Evolutionary conservation across 2,113 vertebrate species (phyloP).

Genomic region (Pituophis catenifer): DNA sequence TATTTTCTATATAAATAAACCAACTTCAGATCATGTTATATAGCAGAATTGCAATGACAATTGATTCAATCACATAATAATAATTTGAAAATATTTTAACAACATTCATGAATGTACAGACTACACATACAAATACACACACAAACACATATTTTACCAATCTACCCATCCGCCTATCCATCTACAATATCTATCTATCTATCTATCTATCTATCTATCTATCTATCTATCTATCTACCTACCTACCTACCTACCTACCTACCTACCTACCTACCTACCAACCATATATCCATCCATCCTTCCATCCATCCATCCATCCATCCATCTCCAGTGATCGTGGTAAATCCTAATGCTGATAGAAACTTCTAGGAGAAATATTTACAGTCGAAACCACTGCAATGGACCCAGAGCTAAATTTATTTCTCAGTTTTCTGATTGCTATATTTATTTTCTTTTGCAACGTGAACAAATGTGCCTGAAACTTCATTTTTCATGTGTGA

Average conservation of each 20-base stretch:
- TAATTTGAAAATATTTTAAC: neutral
- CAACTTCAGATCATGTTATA: neutral
- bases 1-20: neutral
- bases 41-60: neutral
- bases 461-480: neutral
- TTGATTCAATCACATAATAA: neutral
- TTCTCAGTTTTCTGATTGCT: neutral
- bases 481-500: constrained; percentile 6
- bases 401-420: neutral
- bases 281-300: no score
- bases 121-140: neutral
- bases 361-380: neutral
- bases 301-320: neutral
- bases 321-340: neutral
- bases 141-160: neutral
- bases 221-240: neutral
- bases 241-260: accelerated
- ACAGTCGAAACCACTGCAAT: neutral
- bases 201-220: neutral
- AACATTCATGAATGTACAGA: neutral
- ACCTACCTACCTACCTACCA: neutral
- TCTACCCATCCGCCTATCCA: neutral
- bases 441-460: neutral
- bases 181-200: neutral
- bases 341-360: neutral